These are phyloP conservation scores for Antitype chi DNA, from an alignment of 2,888 invertebrate species.

Conservation along the genomic window DNA sequence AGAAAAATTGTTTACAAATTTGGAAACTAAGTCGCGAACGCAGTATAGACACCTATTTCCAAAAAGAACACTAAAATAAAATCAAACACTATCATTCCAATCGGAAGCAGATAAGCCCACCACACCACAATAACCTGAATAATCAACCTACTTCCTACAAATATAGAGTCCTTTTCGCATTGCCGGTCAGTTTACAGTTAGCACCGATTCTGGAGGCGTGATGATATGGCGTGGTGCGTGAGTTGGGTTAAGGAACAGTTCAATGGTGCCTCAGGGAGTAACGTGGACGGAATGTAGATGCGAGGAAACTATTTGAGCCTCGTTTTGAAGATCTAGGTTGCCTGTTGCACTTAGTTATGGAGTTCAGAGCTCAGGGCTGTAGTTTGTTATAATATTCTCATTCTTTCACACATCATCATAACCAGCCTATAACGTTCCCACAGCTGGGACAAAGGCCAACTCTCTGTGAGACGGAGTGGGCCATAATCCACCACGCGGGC, in stretches of 20 bases:
- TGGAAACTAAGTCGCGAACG: background rate
- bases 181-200: constrained; percentile 81
- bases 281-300: constrained; percentile 70
- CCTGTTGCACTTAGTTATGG: background rate
- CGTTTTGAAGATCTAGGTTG: constrained; percentile 30
- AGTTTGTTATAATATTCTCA: background rate
- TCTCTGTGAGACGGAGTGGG: too few species aligned
- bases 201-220: constrained; percentile 75
- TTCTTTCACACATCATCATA: background rate
- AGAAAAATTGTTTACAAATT: background rate
- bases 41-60: background rate
- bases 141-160: constrained; percentile 75
- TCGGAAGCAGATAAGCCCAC: constrained; percentile 49
- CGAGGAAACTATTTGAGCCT: constrained; percentile 29
- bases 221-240: constrained; percentile 79
- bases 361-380: background rate
- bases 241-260: constrained; percentile 70
- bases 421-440: too few species aligned
- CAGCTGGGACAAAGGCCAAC: too few species aligned
- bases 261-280: constrained; percentile 65
- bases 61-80: constrained; percentile 23
- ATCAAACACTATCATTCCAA: constrained; percentile 23
- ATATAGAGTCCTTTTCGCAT: constrained; percentile 78
- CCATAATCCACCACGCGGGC: too few species aligned
- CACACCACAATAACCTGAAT: constrained; percentile 74